These are phyloP conservation scores for Nebria salina DNA, from an alignment of 2,888 invertebrate genomes.

Conservation along the genomic window DNA sequence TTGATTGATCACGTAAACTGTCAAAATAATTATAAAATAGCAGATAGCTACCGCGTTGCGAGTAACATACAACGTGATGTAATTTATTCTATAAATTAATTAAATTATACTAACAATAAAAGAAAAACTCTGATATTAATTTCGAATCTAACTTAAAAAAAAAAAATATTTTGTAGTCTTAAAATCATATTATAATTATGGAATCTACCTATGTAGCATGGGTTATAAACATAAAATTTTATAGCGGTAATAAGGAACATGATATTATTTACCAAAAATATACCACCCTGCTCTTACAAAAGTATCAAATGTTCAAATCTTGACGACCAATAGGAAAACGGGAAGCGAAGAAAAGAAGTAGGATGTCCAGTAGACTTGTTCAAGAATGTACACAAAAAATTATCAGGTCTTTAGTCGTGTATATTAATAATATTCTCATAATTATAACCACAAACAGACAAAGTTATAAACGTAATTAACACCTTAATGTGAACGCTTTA, in stretches of 20 bases:
- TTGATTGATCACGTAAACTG: no score
- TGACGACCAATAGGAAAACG: neutral
- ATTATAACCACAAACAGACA: neutral
- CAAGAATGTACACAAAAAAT: neutral
- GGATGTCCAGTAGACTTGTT: neutral
- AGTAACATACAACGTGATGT: neutral
- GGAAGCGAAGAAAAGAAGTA: neutral
- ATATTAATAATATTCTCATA: neutral
- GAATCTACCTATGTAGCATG: neutral
- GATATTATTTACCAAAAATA: neutral
- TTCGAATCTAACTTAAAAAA: neutral
- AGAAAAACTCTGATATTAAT: neutral
- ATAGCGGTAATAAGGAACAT: neutral
- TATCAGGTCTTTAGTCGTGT: neutral
- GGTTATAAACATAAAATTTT: neutral
- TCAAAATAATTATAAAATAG: no score
- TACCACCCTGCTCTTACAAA: neutral
- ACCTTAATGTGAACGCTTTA: neutral
- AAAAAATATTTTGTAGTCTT: neutral
- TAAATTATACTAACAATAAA: neutral
- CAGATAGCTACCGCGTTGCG: no score
- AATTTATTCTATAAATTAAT: neutral
- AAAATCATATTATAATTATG: neutral
- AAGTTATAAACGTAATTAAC: neutral
- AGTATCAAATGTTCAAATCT: neutral